phyloP scores from a whole-genome alignment of 2,113 vertebrate species.

The Procavia capensis region DNA sequence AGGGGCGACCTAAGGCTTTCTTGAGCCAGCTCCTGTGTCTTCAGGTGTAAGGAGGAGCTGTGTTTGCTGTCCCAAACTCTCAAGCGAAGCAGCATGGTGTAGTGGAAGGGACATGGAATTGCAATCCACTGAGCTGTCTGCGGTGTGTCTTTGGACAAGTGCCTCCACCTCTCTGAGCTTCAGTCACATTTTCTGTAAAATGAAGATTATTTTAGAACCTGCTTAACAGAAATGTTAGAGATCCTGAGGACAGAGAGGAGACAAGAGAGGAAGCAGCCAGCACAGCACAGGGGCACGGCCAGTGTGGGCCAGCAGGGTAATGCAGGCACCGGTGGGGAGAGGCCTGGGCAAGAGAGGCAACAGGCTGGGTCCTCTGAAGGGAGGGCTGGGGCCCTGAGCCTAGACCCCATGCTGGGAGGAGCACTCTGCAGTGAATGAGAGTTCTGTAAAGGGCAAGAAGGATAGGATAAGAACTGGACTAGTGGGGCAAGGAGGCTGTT shows the following conservation, averaged over 20 bases:
- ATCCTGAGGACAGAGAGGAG: neutral
- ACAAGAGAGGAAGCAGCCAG: neutral
- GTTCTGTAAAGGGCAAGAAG: neutral
- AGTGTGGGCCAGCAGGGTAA: neutral
- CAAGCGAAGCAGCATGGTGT: neutral
- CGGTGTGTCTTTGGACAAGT: neutral
- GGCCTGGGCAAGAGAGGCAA: neutral
- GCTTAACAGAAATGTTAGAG: neutral
- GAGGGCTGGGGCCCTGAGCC: neutral
- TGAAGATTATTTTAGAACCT: neutral
- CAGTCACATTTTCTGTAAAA: neutral
- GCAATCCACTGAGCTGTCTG: neutral
- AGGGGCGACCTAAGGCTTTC: neutral
- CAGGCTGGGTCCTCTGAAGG: neutral
- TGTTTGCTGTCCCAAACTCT: neutral
- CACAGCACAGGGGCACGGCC: neutral
- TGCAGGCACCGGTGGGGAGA: neutral
- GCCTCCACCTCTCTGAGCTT: neutral
- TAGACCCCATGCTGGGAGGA: neutral
- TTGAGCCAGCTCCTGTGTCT: neutral
- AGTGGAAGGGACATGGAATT: neutral
- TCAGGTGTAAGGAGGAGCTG: neutral
- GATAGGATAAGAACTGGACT: neutral
- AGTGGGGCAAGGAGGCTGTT: neutral
- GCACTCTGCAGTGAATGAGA: neutral